Evolutionary conservation across 2,888 invertebrate genomes (phyloP), one percentile per base, ranked within the genome.

Genomic region (Amphipyra berbera): DNA sequence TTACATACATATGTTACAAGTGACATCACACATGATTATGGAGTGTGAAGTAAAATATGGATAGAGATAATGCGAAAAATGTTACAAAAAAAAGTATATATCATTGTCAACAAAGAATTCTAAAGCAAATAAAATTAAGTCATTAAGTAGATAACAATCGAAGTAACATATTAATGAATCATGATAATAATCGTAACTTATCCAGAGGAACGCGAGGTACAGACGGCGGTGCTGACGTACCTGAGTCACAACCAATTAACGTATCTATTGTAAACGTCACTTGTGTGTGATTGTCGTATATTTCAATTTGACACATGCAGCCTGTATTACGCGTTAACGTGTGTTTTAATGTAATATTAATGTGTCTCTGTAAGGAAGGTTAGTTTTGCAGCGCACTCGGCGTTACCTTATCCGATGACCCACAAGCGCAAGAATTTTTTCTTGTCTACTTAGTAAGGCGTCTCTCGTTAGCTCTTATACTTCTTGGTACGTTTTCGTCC

Each of bases 271-370:
- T 86, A 83, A 83, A 84, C 84, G 90, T 90, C 90, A 89, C 72
- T 80, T 82, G 77, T 66, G 74, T 75, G 74, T 73, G 78, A 72
- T 68, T 73, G 68, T 76, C 73, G 71, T 86, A 88, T 90, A 90
- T 87, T 89, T 92, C 90, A 92, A 85, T 89, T 90, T 89, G 90
- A 92, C 91, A 91, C 89, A 91, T 92, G 80, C 76, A 78, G 81
- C 79, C 54, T 58, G 69, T 71, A 74, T 58, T 71, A 81, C 79
- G 78, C 59, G 75, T 68, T 73, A 82, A 83, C 82, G 79, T 81
- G 72, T 84, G 85, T 85, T 83, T 85, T 84, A 83, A 88, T 88
- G 84, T 81, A 88, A 87, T 89, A 89, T 88, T 88, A 86, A 90
- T 90, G 84, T 68, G 55, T 56, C 86, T 87, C 61, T 85, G 82